These are phyloP conservation scores for Sceliomorpha sp. DNA, from an alignment of 2,888 invertebrate genomes.

Conservation along the genomic window DNA sequence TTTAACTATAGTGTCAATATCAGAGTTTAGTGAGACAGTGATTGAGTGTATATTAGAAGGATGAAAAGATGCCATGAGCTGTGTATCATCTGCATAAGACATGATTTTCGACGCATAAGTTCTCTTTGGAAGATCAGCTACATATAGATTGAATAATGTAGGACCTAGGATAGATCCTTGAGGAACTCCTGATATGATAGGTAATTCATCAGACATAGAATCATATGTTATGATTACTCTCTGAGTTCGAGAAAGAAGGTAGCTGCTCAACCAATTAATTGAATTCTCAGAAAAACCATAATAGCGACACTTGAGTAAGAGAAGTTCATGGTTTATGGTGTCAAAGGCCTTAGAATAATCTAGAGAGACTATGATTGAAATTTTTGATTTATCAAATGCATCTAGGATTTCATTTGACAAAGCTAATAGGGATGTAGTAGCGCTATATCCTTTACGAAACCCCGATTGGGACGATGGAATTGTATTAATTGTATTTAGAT, in stretches of 20 bases:
- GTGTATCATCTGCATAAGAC: too few relatives aligned
- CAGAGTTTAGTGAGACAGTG: too few relatives aligned
- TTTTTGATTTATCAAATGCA: conserved; percentile 3
- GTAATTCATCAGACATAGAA: background rate
- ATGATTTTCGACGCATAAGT: too few relatives aligned
- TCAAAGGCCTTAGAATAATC: conserved; percentile 13
- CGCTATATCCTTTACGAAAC: conserved; percentile 4
- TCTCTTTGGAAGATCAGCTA: too few relatives aligned
- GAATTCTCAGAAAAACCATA: background rate
- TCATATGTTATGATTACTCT: background rate
- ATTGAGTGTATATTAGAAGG: too few relatives aligned
- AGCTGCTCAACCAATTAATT: conserved; percentile 3
- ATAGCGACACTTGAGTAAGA: conserved; percentile 2
- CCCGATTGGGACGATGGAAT: conserved; percentile 11
- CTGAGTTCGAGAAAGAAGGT: background rate
- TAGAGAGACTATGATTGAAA: conserved; percentile 2
- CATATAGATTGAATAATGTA: too few relatives aligned
- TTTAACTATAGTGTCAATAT: too few relatives aligned
- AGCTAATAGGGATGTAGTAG: background rate
- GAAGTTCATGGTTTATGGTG: conserved; percentile 6
- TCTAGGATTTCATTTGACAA: background rate
- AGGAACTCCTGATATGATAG: too few relatives aligned
- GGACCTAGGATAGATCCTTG: too few relatives aligned
- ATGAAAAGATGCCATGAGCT: too few relatives aligned
- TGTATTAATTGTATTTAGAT: background rate